Conservation (phyloP, 2,888 invertebrate genomes). For the Cosmorhoe ocellata region DNA sequence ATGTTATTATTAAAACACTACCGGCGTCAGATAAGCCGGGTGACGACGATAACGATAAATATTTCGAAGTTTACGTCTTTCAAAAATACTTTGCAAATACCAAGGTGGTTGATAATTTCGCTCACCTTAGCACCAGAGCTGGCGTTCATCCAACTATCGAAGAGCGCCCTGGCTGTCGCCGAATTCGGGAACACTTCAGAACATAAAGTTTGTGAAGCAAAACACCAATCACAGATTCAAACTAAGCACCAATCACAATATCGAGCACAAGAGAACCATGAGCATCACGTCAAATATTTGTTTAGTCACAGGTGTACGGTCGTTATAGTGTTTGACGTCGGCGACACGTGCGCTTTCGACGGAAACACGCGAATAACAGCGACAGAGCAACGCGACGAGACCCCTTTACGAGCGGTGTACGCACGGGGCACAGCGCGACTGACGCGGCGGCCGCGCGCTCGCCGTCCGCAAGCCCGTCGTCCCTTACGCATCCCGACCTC, state of each 20-base stretch:
- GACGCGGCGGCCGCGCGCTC: conserved; percentile 47
- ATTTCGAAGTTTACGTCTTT: conserved; percentile 38
- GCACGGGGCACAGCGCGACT: conserved; percentile 72
- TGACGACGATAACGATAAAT: conserved; percentile 52
- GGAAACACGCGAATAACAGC: conserved; percentile 72
- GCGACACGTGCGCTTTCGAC: conserved; percentile 74
- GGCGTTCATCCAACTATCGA: conserved; percentile 79
- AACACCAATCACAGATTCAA: conserved; percentile 47
- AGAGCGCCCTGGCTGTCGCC: conserved; percentile 73
- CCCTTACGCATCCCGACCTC: conserved; percentile 50
- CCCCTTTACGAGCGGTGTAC: conserved; percentile 70
- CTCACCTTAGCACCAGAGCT: conserved; percentile 77
- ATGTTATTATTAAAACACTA: conserved; percentile 44
- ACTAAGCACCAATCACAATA: conserved; percentile 64
- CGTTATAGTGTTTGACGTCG: conserved; percentile 57
- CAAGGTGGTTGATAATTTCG: conserved; percentile 48
- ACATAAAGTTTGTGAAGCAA: conserved; percentile 42
- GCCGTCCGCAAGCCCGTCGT: conserved; percentile 31
- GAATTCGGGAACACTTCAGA: conserved; percentile 64
- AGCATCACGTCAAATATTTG: conserved; percentile 75
- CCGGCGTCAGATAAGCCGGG: conserved; percentile 57
- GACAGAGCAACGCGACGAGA: conserved; percentile 47
- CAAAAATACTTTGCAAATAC: conserved; percentile 43
- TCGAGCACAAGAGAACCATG: conserved; percentile 60
- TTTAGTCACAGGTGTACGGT: conserved; percentile 72